phyloP scores from a whole-genome alignment of 2,113 vertebrate genomes.

The Typhlomys cinereus region DNA sequence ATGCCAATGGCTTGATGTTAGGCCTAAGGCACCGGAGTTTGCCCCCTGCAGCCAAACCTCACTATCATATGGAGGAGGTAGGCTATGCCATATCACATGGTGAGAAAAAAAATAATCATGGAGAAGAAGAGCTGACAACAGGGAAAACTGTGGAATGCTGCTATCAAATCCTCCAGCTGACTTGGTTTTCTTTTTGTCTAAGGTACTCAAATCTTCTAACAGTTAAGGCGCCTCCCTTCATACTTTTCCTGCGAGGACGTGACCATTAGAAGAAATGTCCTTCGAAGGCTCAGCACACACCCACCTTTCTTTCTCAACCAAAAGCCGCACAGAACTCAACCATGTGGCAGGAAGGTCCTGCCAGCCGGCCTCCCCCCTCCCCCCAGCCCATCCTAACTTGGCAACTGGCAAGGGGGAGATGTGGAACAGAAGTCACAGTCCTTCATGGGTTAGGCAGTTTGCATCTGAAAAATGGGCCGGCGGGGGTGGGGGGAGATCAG shows the following conservation, averaged over 20 bases:
- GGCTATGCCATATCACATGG: constrained; percentile 52
- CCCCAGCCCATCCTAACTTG: neutral
- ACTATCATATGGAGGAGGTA: constrained; percentile 69
- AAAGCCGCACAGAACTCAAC: neutral
- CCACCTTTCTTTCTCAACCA: neutral
- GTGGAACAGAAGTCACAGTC: neutral
- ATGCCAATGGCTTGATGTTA: constrained; percentile 76
- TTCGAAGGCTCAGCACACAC: neutral
- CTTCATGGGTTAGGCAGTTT: neutral
- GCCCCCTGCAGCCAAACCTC: constrained; percentile 74
- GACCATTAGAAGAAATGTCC: neutral
- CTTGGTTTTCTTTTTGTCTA: neutral
- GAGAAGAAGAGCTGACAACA: constrained; percentile 59
- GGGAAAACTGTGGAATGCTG: neutral
- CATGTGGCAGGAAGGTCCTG: neutral
- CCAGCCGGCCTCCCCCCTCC: neutral
- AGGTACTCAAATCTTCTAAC: constrained; percentile 28
- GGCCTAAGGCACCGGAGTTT: constrained; percentile 51
- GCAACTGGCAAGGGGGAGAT: neutral
- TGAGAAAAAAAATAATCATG: constrained; percentile 58
- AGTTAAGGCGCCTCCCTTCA: constrained; percentile 23
- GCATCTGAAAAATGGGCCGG: constrained; percentile 19
- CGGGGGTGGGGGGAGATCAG: neutral
- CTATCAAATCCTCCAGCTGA: constrained; percentile 1
- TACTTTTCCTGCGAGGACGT: constrained; percentile 22